phyloP scores from a whole-genome alignment of 2,797 vertebrate species.

The Spondyliosoma cantharus region DNA sequence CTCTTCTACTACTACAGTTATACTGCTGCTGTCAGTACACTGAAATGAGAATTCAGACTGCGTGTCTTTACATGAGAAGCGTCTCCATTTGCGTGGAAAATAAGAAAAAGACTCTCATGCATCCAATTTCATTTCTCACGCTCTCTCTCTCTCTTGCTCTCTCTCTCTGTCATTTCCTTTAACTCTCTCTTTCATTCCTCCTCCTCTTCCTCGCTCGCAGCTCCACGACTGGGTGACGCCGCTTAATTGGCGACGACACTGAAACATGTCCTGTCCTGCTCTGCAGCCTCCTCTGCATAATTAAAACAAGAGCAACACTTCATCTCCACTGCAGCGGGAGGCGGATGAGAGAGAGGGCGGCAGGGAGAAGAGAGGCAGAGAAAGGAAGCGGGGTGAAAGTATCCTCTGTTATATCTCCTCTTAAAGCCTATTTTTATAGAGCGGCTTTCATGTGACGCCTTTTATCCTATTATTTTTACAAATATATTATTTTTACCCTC shows the following conservation, averaged over 20 bases:
- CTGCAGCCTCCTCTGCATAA: conserved; percentile 76
- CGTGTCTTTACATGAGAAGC: conserved; percentile 19
- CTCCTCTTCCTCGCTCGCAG: conserved; percentile 44
- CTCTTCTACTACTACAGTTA: not conserved
- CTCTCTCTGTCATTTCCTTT: conserved; percentile 44
- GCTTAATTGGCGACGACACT: conserved; percentile 82
- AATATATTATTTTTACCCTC: conserved; percentile 69
- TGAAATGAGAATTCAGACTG: conserved; percentile 18
- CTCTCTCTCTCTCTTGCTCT: conserved; percentile 27
- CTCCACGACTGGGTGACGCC: conserved; percentile 71
- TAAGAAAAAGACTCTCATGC: conserved; percentile 38
- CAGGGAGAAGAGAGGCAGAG: conserved; percentile 13
- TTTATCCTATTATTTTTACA: conserved; percentile 71
- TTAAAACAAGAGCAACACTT: conserved; percentile 78
- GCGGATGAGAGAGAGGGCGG: conserved; percentile 55
- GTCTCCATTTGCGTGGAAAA: conserved; percentile 55
- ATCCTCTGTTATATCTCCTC: conserved; percentile 35
- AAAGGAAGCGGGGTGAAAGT: conserved; percentile 26
- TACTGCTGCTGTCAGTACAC: conserved; percentile 6
- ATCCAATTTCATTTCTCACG: conserved; percentile 34
- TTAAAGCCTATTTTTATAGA: conserved; percentile 65
- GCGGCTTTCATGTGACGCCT: conserved; percentile 49
- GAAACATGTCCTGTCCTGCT: conserved; percentile 82
- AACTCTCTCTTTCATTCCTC: conserved; percentile 41
- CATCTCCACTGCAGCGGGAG: conserved; percentile 66